Evolutionary conservation across 2,888 invertebrate species (phyloP), one percentile per base, ranked within the genome.

Genomic region (Acrobasis repandana): DNA sequence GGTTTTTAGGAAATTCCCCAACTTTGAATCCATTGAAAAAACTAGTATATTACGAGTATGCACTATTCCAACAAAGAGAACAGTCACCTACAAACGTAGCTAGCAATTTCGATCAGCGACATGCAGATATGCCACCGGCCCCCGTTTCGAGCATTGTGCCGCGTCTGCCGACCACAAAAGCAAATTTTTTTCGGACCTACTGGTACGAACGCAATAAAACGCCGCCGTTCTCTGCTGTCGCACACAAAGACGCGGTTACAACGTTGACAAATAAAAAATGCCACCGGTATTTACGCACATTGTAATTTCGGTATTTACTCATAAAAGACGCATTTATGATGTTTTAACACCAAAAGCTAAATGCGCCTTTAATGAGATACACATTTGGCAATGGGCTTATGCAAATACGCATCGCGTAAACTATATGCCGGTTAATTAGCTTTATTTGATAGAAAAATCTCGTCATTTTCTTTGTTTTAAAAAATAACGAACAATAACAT

Each of bases 71-170:
- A 50, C 8, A 28, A 14, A 11, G 0, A 20, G 14, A 16, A 14
- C 14, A n/a, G 28, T 28, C 14, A 14, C 2, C 28, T 11, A 0
- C 11, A 49, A 20, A 11, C 34, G n/a, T 34, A 10, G 33, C 51
- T 9, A 34, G 14, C 36, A 54, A 36, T 54, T 38, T 28, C 6
- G 36, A 54, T 36, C 28, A 16, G 34, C 36, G 15, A 16, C 28
- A 50, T 50, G 50, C 50, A 49, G 49, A 18, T 34, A 15, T 51
- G 36, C 52, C 36, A 38, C 36, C 9, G 18, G 38, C 33, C n/a
- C n/a, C 36, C 4, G 36, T 54, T 54, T 18, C 11, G 46, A 58
- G 58, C 49, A 36, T 48, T 58, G 48, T 57, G 36, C 18, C 46
- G 43, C 18, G 20, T 20, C 20, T 28, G 5, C 8, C 38, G 43